phyloP scores from a whole-genome alignment of 1,140 invertebrate species.

The Cylas formicarius region DNA sequence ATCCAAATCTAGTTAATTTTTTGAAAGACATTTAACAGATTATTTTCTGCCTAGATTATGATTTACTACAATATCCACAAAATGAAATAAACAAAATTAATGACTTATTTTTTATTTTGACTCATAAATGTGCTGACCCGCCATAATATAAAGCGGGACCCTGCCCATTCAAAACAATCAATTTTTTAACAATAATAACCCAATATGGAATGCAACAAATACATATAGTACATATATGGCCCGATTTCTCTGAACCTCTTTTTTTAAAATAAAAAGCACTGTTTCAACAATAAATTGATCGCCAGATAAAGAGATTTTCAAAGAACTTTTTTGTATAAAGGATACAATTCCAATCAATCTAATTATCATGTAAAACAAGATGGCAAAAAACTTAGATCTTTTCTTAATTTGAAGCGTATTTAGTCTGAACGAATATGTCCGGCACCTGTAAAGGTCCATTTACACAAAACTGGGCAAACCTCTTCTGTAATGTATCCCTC shows the following conservation, averaged over 20 bases:
- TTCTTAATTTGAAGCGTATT: constrained; percentile 36
- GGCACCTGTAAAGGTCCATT: constrained; percentile 43
- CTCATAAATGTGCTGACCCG: too few relatives aligned
- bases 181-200: constrained; percentile 36
- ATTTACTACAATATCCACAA: too few relatives aligned
- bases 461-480: constrained; percentile 71
- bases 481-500: constrained; percentile 68
- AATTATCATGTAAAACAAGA: not conserved
- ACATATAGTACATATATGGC: constrained; percentile 16
- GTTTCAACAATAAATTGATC: not conserved
- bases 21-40: too few relatives aligned
- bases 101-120: too few relatives aligned
- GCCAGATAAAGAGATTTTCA: too few relatives aligned
- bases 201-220: constrained; percentile 42
- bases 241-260: not conserved
- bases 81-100: too few relatives aligned
- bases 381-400: not conserved
- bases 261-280: constrained; percentile 1
- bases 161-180: constrained; percentile 39
- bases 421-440: constrained; percentile 33
- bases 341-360: too few relatives aligned
- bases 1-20: too few relatives aligned
- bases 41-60: too few relatives aligned
- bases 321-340: too few relatives aligned
- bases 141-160: too few relatives aligned